Conservation (phyloP, 1,140 invertebrate species). For the Pemphigus obesinymphae region DNA sequence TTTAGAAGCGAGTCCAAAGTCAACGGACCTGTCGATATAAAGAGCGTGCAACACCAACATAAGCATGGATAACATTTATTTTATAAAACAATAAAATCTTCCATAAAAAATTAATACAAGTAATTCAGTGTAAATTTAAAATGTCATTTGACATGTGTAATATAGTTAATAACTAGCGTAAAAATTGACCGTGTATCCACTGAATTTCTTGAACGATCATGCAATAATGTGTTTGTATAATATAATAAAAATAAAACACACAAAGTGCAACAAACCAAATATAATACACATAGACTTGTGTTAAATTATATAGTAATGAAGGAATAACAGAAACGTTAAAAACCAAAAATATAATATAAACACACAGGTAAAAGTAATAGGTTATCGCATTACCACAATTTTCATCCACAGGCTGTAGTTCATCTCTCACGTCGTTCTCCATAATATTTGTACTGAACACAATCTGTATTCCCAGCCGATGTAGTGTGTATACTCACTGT, state of each 20-base stretch:
- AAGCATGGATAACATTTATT: slow-evolving; percentile 28
- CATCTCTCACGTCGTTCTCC: slow-evolving; percentile 2
- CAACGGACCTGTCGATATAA: slow-evolving; percentile 37
- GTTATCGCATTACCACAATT: neutral
- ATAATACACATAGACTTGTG: neutral
- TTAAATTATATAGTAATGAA: no score
- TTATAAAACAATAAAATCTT: neutral
- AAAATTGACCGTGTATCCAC: neutral
- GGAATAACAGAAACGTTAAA: neutral
- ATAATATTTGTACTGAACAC: neutral
- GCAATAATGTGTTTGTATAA: slow-evolving; percentile 1
- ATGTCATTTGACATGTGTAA: neutral
- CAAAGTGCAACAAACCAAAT: slow-evolving; percentile 36
- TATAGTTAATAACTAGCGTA: neutral
- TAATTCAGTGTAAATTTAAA: neutral
- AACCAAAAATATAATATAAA: neutral
- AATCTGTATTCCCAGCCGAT: neutral
- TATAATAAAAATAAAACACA: slow-evolving; percentile 1
- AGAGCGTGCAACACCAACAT: slow-evolving; percentile 39
- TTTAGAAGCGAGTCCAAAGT: slow-evolving; percentile 41
- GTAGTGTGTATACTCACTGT: neutral
- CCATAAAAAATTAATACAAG: neutral
- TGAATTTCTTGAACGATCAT: neutral
- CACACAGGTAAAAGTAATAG: neutral
- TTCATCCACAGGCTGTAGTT: neutral